phyloP scores from a whole-genome alignment of 1,140 invertebrate species.

The Brachionus koreanus region DNA sequence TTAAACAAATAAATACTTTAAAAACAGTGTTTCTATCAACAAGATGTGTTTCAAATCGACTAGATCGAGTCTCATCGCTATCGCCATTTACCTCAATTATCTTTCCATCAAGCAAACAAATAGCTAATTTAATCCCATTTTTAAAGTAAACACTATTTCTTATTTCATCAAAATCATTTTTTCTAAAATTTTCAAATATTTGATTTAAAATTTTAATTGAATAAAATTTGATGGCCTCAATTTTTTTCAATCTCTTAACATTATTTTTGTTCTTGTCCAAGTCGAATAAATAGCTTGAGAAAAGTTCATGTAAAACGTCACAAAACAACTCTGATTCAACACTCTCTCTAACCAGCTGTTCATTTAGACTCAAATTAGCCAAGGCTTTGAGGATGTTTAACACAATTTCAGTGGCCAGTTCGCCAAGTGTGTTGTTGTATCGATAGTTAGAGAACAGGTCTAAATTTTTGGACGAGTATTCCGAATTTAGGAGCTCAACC shows the following conservation, averaged over 20 bases:
- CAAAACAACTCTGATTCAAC: constrained; percentile 3
- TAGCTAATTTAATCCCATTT: neutral
- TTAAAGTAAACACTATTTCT: constrained; percentile 7
- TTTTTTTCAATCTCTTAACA: constrained; percentile 37
- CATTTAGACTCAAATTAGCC: neutral
- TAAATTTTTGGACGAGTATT: neutral
- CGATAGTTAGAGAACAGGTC: neutral
- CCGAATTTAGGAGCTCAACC: neutral
- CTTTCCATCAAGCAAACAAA: neutral
- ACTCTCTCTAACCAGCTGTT: neutral
- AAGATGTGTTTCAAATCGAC: neutral
- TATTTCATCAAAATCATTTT: neutral
- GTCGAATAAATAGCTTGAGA: neutral
- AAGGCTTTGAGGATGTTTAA: neutral
- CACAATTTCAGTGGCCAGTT: constrained; percentile 27
- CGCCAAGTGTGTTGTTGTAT: constrained; percentile 3
- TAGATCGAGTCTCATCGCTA: neutral
- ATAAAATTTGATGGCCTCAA: neutral
- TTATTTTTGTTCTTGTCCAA: constrained; percentile 18
- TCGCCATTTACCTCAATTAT: neutral
- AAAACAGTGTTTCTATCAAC: neutral
- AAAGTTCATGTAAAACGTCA: neutral
- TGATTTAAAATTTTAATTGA: neutral
- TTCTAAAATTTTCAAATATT: neutral
- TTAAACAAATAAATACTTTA: neutral